phyloP scores from a whole-genome alignment of 2,113 vertebrate genomes.

The Shinisaurus crocodilurus region DNA sequence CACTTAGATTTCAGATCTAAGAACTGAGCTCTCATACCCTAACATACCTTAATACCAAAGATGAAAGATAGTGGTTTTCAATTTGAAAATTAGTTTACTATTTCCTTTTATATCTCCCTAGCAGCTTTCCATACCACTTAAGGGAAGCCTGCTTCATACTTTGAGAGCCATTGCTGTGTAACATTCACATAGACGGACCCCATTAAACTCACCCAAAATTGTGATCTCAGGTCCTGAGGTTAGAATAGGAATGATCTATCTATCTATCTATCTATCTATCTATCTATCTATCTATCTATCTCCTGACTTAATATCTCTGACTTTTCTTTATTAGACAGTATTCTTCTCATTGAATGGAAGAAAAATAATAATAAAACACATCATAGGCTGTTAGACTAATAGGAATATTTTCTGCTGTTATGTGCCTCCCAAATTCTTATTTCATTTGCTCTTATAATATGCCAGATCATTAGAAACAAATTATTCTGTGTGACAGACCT shows the following conservation, averaged over 20 bases:
- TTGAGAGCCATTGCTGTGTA: background rate
- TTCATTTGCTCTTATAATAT: conserved; percentile 1
- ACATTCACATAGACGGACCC: background rate
- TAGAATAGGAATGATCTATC: background rate
- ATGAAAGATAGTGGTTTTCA: background rate
- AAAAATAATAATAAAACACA: background rate
- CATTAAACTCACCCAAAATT: background rate
- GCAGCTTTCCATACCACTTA: background rate
- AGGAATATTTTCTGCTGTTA: background rate
- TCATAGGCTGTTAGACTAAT: background rate
- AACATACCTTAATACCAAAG: background rate
- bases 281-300: background rate
- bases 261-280: too few species aligned
- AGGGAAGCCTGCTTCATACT: background rate
- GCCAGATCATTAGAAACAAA: conserved; percentile 13
- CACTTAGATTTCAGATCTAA: background rate
- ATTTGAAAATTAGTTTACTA: background rate
- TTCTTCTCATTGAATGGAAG: background rate
- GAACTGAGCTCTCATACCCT: background rate
- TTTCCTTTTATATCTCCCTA: background rate
- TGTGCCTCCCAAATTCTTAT: background rate
- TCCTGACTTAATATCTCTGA: background rate
- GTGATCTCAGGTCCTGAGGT: background rate
- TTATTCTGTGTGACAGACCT: background rate
- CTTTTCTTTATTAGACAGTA: background rate